Conservation (phyloP, 2,113 vertebrate species). For the Tonatia bakeri region DNA sequence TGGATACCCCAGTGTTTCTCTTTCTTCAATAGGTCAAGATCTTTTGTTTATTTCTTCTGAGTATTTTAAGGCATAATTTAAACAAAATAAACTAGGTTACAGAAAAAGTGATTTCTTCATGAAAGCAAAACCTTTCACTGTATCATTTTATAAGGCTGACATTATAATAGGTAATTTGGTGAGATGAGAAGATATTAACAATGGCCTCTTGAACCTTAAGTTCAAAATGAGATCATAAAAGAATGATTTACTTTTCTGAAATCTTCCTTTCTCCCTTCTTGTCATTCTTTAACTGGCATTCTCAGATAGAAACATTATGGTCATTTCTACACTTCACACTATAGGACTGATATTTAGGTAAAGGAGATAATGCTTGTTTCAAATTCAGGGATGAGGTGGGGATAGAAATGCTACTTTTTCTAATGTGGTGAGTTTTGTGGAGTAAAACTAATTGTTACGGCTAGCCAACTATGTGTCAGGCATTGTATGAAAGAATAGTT, state of each 20-base stretch:
- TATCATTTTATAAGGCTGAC: not conserved
- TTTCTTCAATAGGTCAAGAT: not conserved
- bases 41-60: not conserved
- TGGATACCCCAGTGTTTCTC: not conserved
- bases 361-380: not conserved
- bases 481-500: not conserved
- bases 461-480: not conserved
- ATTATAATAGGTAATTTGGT: not conserved
- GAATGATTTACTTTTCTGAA: not conserved
- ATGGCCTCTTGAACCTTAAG: not conserved
- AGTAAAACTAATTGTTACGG: not conserved
- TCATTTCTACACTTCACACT: not conserved
- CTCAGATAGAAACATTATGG: not conserved
- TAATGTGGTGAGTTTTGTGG: not conserved
- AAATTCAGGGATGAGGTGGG: not conserved
- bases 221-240: not conserved
- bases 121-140: not conserved
- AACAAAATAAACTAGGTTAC: not conserved
- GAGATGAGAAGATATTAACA: not conserved
- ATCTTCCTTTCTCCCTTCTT: not conserved
- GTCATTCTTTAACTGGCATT: not conserved
- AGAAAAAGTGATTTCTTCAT: not conserved
- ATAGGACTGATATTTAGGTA: not conserved
- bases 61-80: not conserved
- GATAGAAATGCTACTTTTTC: not conserved